Evolutionary conservation across 2,113 vertebrate species (phyloP), one percentile per base, ranked within the genome.

Genomic region (Poecile atricapillus): DNA sequence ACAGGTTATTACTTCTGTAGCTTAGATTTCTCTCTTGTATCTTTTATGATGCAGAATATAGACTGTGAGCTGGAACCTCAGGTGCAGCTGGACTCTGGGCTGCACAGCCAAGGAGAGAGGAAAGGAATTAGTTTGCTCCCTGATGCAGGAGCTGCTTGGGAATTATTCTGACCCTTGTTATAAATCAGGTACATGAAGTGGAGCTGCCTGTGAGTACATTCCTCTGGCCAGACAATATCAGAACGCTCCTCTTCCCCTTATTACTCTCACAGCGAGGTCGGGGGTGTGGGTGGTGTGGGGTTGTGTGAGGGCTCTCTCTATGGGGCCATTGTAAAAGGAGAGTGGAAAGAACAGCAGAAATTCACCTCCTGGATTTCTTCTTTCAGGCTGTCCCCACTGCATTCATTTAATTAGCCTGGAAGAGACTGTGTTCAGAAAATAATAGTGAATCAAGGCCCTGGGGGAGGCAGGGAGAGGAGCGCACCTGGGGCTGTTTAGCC

Each of bases 1-100:
- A 97, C 94, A 94, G 96, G 93, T 97, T 97, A 97, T 97, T 97
- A 94, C 93, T 97, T 96, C 95, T 93, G 79, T 76, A 43, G 93
- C 90, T 96, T 94, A 93, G 94, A 93, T 96, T 96, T 96, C 96
- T 97, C 93, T 87, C 88, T 97, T 96, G 96, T 96, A 87, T 90
- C 95, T 95, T 96, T 96, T 96, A 94, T 95, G 95, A 86, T 96
- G 90, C 92, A 90, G 90, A 93, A 92, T 96, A 94, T 81, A 92
- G 90, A 95, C 92, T 93, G 44, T 53, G 93, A 94, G 92, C 88
- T 93, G 92, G 93, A 93, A 96, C 79, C 93, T 95, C 11, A 14
- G 76, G 92, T 95, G 92, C 87, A 86, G 68, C 85, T 86, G 76
- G 37, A 77, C 90, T 90, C 85, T 39, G 71, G 41, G 89, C 86